A percentile compares a stretch with the other conserved stretches of the same genome.
Evolutionary conservation across 2,888 invertebrate genomes (phyloP).

Genomic region (Masnerella sp.): DNA sequence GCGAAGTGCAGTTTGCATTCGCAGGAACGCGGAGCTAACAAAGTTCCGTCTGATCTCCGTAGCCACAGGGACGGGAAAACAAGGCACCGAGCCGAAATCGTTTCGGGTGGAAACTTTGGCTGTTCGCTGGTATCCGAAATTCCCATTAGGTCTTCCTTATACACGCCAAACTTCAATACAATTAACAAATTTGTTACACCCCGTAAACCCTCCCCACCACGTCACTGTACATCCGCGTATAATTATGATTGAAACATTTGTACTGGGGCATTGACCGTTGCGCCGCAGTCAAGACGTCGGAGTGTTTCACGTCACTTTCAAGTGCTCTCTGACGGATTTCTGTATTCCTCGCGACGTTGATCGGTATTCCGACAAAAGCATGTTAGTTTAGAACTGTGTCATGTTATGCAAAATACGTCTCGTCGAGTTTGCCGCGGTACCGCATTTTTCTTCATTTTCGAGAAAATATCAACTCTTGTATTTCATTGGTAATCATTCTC

Average conservation of each 20-base stretch:
- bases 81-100: conserved; percentile 43
- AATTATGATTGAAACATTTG: conserved; percentile 46
- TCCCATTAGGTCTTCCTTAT: conserved; percentile 58
- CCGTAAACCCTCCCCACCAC: conserved; percentile 17
- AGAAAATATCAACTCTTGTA: too few relatives aligned
- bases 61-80: conserved; percentile 55
- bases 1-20: conserved; percentile 54
- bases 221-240: background rate
- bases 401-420: background rate
- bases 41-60: conserved; percentile 56
- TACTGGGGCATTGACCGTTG: conserved; percentile 32
- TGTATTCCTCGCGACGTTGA: too few relatives aligned
- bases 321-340: background rate
- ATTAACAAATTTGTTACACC: conserved; percentile 55
- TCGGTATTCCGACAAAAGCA: background rate
- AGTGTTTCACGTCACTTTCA: conserved; percentile 14
- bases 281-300: background rate
- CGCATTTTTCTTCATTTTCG: too few relatives aligned
- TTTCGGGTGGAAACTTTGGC: conserved; percentile 43
- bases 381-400: background rate
- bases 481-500: too few relatives aligned
- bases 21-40: conserved; percentile 44
- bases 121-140: conserved; percentile 52
- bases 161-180: conserved; percentile 55
- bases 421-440: too few relatives aligned